These are phyloP conservation scores for Paguma larvata DNA, from an alignment of 2,797 vertebrate genomes.

Conservation along the genomic window DNA sequence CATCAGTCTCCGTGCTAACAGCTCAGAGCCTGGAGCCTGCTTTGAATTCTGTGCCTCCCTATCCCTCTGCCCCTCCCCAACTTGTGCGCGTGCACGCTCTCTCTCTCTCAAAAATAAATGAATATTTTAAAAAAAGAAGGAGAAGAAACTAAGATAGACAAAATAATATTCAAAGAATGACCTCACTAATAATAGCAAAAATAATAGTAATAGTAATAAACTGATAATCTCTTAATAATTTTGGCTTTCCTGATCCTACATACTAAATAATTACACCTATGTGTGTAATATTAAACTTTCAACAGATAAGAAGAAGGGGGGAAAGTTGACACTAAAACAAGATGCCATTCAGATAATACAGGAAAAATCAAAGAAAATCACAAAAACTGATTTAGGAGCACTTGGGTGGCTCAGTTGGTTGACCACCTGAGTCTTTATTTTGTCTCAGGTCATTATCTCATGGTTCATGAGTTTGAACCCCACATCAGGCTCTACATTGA, in stretches of 20 bases:
- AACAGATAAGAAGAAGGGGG: not conserved
- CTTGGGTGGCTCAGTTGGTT: too few relatives aligned
- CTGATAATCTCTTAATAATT: not conserved
- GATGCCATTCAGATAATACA: not conserved
- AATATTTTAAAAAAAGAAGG: too few relatives aligned
- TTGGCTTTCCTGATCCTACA: not conserved
- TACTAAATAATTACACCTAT: not conserved
- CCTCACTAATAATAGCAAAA: not conserved
- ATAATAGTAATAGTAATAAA: not conserved
- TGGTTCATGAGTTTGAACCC: too few relatives aligned
- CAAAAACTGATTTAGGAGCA: not conserved
- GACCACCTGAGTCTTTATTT: too few relatives aligned
- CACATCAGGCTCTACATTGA: too few relatives aligned
- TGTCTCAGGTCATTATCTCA: too few relatives aligned
- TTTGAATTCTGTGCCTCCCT: too few relatives aligned
- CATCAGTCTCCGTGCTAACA: too few relatives aligned
- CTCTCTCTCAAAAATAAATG: too few relatives aligned
- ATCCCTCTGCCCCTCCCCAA: too few relatives aligned
- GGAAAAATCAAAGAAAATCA: not conserved
- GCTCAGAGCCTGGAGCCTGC: too few relatives aligned
- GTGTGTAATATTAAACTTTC: not conserved
- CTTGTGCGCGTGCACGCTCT: too few relatives aligned
- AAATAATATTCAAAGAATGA: not conserved
- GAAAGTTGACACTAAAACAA: not conserved
- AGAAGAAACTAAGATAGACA: not conserved